Percentiles rank a stretch among this genome's conserved stretches.
Conservation (phyloP, 1,140 invertebrate genomes). For the Thaumetopoea pityocampa region DNA sequence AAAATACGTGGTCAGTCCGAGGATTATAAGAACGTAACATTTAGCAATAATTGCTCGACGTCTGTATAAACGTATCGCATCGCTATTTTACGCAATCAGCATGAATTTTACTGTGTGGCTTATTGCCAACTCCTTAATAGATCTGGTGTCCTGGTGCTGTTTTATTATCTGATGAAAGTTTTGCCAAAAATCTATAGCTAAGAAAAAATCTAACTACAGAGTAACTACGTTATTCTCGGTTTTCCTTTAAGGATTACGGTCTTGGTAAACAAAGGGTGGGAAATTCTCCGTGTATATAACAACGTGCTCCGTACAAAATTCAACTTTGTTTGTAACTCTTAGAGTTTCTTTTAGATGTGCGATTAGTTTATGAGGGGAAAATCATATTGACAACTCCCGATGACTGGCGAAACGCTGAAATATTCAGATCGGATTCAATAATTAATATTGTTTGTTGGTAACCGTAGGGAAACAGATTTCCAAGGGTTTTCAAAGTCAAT, state of each 20-base stretch:
- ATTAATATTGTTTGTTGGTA: conserved; percentile 19
- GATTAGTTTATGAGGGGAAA: conserved; percentile 27
- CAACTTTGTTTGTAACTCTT: conserved; percentile 23
- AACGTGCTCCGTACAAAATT: conserved; percentile 22
- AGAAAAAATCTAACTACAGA: too few species aligned
- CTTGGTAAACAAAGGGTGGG: conserved; percentile 50
- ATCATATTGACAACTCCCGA: conserved; percentile 53
- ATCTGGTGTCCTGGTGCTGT: too few species aligned
- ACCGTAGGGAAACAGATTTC: conserved; percentile 5
- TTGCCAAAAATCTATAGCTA: too few species aligned
- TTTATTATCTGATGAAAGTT: too few species aligned
- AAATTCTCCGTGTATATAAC: conserved; percentile 41
- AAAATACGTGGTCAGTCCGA: too few species aligned
- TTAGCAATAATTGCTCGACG: too few species aligned
- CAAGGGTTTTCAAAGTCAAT: conserved; percentile 6
- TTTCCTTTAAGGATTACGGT: conserved; percentile 44
- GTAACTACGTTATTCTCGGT: conserved; percentile 31
- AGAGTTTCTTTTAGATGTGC: conserved; percentile 24
- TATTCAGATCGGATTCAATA: conserved; percentile 31
- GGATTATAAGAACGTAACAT: too few species aligned
- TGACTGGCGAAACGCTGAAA: conserved; percentile 46
- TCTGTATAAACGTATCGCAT: too few species aligned
- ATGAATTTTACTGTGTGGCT: too few species aligned
- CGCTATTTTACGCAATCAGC: too few species aligned
- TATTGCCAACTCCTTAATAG: too few species aligned